Evolutionary conservation across 2,888 invertebrate genomes (phyloP).

Genomic region (Limnephilus rhombicus): DNA sequence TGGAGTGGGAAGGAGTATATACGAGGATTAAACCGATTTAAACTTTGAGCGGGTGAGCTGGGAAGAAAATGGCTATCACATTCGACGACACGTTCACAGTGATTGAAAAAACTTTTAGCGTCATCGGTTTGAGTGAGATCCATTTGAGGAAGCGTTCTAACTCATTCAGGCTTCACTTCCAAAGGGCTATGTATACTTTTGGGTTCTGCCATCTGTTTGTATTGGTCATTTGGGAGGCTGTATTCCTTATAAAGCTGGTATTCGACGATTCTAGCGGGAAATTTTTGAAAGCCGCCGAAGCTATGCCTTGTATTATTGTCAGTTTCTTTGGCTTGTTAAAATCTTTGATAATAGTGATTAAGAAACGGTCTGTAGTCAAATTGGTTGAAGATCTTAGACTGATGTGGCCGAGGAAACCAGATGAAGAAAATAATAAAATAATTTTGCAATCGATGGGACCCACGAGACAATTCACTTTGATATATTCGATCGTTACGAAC

Average conservation of each 20-base stretch:
- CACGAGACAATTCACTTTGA: slow-evolving; percentile 54
- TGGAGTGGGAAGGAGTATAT: background rate
- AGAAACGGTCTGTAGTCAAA: slow-evolving; percentile 29
- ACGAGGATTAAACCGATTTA: background rate
- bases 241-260: slow-evolving; percentile 26
- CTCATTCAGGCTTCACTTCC: slow-evolving; percentile 39
- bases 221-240: slow-evolving; percentile 50
- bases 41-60: background rate
- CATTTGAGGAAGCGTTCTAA: slow-evolving; percentile 46
- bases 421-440: slow-evolving; percentile 50
- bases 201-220: slow-evolving; percentile 55
- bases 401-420: slow-evolving; percentile 51
- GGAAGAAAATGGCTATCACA: slow-evolving; percentile 51
- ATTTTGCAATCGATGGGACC: slow-evolving; percentile 55
- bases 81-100: slow-evolving; percentile 56
- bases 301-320: slow-evolving; percentile 57
- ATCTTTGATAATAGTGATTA: slow-evolving; percentile 51
- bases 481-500: slow-evolving; percentile 59
- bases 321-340: slow-evolving; percentile 53
- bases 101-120: slow-evolving; percentile 57
- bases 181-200: slow-evolving; percentile 49
- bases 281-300: slow-evolving; percentile 59
- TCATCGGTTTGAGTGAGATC: slow-evolving; percentile 60
- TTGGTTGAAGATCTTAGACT: slow-evolving; percentile 53
- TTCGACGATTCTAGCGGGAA: slow-evolving; percentile 33